phyloP scores from a whole-genome alignment of 2,797 vertebrate species.

The Alosa sapidissima region DNA sequence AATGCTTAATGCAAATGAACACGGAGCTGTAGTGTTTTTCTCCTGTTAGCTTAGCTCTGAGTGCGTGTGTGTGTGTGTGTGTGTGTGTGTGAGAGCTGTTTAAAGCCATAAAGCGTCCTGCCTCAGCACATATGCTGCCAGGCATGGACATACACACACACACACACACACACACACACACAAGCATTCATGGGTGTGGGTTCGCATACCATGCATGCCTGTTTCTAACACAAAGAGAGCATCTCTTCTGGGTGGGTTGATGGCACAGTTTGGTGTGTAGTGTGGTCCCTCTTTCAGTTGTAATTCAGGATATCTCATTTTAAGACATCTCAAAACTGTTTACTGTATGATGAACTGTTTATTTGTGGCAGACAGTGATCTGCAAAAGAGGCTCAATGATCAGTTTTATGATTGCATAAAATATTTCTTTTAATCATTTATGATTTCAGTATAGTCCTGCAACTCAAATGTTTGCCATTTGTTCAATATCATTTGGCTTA shows the following conservation, averaged over 20 bases:
- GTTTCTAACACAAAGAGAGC: constrained; percentile 12
- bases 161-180: not conserved
- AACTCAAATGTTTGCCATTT: not conserved
- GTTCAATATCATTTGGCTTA: not conserved
- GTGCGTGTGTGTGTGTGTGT: not conserved
- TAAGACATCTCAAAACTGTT: not conserved
- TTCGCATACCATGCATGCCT: constrained; percentile 9
- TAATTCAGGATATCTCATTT: not conserved
- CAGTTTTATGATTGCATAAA: not conserved
- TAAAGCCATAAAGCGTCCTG: not conserved
- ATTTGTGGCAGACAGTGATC: not conserved
- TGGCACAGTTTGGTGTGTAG: not conserved
- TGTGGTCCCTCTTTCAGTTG: not conserved
- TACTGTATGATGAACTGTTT: not conserved
- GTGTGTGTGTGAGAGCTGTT: not conserved
- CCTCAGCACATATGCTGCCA: not conserved
- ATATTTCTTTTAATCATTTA: not conserved
- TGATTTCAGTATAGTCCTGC: not conserved
- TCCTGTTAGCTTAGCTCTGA: not conserved
- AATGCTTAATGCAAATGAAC: not conserved
- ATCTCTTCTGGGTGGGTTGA: not conserved
- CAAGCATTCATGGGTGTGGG: constrained; percentile 9
- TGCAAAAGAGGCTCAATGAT: not conserved
- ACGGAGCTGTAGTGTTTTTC: not conserved
- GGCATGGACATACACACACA: not conserved